phyloP scores from a whole-genome alignment of 2,888 invertebrate genomes.

The Xanthorhoe designata region DNA sequence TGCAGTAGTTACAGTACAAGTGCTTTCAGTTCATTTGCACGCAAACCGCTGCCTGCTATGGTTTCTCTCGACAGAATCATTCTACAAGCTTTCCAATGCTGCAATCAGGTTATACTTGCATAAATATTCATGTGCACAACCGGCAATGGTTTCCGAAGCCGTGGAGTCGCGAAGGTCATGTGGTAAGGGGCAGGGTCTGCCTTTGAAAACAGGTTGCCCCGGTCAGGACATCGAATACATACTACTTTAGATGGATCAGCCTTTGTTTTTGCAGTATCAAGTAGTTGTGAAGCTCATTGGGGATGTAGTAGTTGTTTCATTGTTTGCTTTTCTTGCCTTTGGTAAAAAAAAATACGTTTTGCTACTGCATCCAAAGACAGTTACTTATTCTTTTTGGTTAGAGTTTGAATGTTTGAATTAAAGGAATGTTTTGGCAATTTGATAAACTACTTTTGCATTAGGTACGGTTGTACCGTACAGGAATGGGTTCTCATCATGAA shows the following conservation, averaged over 20 bases:
- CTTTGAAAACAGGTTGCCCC: slow-evolving; percentile 61
- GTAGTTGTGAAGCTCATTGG: neutral
- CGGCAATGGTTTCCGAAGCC: slow-evolving; percentile 42
- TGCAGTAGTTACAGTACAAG: slow-evolving; percentile 8
- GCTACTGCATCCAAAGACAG: neutral
- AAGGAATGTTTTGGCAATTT: too few species aligned
- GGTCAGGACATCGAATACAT: slow-evolving; percentile 47
- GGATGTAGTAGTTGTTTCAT: too few species aligned
- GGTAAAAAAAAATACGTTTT: neutral
- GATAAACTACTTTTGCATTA: too few species aligned
- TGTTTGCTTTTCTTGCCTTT: too few species aligned
- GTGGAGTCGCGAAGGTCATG: slow-evolving; percentile 47
- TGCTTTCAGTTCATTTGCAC: slow-evolving; percentile 23
- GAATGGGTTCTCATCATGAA: neutral
- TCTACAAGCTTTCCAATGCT: slow-evolving; percentile 44
- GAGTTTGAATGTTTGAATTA: too few species aligned
- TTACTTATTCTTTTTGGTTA: neutral
- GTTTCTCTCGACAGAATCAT: slow-evolving; percentile 21
- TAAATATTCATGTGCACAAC: slow-evolving; percentile 33
- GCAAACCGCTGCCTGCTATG: neutral
- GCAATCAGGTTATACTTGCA: slow-evolving; percentile 34
- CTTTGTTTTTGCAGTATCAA: slow-evolving; percentile 48
- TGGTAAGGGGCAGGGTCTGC: slow-evolving; percentile 43
- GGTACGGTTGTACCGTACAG: neutral
- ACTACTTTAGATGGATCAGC: slow-evolving; percentile 48